Evolutionary conservation across 2,888 invertebrate species (phyloP).

Genomic region (Pemphredon lugubris): DNA sequence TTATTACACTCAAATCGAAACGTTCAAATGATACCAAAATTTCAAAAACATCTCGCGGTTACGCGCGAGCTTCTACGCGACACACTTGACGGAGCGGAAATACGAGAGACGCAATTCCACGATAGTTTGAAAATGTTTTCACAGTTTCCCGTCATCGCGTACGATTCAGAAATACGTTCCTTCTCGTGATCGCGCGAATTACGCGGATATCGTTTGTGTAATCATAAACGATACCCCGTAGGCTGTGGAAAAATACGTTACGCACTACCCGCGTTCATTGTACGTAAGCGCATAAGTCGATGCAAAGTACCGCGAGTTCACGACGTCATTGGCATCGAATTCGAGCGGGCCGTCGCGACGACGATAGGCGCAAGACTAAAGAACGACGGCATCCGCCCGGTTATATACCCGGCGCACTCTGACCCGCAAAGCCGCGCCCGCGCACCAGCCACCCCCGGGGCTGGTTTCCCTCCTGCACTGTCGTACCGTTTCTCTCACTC

Average conservation of each 20-base stretch:
- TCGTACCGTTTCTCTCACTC: slow-evolving; percentile 55
- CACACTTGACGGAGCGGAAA: not conserved
- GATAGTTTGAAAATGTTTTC: too few species aligned
- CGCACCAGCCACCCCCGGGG: slow-evolving; percentile 72
- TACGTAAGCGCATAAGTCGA: too few species aligned
- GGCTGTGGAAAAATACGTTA: too few species aligned
- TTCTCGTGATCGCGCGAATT: too few species aligned
- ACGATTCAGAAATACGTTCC: too few species aligned
- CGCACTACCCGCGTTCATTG: too few species aligned
- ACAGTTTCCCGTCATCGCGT: too few species aligned
- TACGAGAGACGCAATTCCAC: not conserved
- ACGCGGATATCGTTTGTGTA: too few species aligned
- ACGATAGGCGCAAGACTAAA: slow-evolving; percentile 78
- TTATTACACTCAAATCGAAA: too few species aligned
- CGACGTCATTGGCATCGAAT: slow-evolving; percentile 25
- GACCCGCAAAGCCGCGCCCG: slow-evolving; percentile 80
- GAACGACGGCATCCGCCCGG: slow-evolving; percentile 79
- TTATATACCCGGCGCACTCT: slow-evolving; percentile 80
- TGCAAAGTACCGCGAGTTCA: slow-evolving; percentile 35
- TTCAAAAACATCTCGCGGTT: too few species aligned
- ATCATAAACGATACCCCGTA: too few species aligned
- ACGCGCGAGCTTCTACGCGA: not conserved
- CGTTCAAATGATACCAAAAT: too few species aligned
- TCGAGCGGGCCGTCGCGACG: slow-evolving; percentile 66
- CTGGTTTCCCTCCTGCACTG: slow-evolving; percentile 61